Conservation (phyloP, 53 echinoderm and acorn worm species). For the Echinarachnius parma region DNA sequence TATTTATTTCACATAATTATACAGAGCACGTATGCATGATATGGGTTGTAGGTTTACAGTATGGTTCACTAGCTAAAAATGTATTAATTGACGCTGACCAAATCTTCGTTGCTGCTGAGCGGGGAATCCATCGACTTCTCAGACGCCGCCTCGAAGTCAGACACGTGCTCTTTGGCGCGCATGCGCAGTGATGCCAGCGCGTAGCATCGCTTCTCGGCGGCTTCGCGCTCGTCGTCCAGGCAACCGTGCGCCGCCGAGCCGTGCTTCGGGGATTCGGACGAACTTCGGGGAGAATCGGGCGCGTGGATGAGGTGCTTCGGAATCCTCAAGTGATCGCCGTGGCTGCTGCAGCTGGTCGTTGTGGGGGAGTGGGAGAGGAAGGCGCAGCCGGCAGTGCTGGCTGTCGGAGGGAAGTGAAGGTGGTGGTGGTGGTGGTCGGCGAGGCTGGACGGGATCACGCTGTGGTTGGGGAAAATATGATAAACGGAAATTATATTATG, state of each 20-base stretch:
- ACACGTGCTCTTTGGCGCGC: slow-evolving; percentile 63
- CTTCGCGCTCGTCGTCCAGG: slow-evolving; percentile 53
- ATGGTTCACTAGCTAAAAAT: too few species aligned
- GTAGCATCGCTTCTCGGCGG: slow-evolving; percentile 63
- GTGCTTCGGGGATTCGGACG: slow-evolving; percentile 43
- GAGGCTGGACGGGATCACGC: slow-evolving; percentile 21
- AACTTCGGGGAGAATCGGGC: slow-evolving; percentile 42
- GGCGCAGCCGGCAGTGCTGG: slow-evolving; percentile 44
- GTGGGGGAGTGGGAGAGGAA: slow-evolving; percentile 37
- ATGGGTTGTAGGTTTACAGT: too few species aligned
- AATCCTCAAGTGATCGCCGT: too few species aligned
- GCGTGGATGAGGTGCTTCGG: slow-evolving; percentile 34
- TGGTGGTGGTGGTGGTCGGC: slow-evolving; percentile 31
- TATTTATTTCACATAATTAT: too few species aligned
- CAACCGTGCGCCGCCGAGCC: slow-evolving; percentile 33
- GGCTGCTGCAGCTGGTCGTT: slow-evolving; percentile 11
- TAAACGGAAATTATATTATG: too few species aligned
- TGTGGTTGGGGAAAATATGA: too few species aligned
- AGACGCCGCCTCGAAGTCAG: slow-evolving; percentile 22
- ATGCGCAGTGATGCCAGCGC: slow-evolving; percentile 72
- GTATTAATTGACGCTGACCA: slow-evolving; percentile 31
- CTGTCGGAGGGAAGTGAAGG: slow-evolving; percentile 48
- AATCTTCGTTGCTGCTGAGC: slow-evolving; percentile 22
- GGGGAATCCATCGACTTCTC: slow-evolving; percentile 38
- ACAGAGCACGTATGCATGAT: too few species aligned